Base-by-base conservation (phyloP, 2,888 invertebrate genomes). In the Idaea straminata region DNA sequence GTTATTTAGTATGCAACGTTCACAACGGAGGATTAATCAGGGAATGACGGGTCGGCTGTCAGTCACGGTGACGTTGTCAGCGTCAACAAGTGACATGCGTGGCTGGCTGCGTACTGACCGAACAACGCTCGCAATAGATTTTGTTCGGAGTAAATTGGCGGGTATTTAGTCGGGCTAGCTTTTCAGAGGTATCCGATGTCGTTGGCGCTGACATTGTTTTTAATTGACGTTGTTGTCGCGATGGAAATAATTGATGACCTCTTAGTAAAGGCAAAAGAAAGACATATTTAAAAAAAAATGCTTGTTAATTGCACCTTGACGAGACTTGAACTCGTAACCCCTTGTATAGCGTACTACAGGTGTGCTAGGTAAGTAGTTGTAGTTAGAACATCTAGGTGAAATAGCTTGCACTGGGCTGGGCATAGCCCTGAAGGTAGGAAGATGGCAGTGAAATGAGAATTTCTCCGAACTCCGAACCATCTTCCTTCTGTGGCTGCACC, bases 51-150 rank as follows among this genome's bases (percentile, higher is more conserved):
- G 64, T 62, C 62, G 63, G 57, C 70, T 72, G 75, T 72, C 74
- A 72, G 68, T 72, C 75, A 72, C 69, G 66, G 69, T 70, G 72
- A 69, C 73, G 66, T 61, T 70, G 72, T 66, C 72, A 66, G 38
- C 63, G 66, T 65, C 62, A 66, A 67, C 66, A 66, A 64, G 63
- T 66, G 63, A 64, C 63, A 61, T 65, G 57, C 66, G 64, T 59
- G 64, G 47, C 47, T 47, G 10, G 47, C 47, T 47, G 10, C 47
- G 47, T 47, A 13, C 47, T 47, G 47, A 13, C 47, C 47, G 47
- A 47, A 47, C 47, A 47, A 13, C 47, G 47, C 47, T 13, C 47
- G 47, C 25, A 25, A 47, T 47, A 47, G 47, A 47, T 47, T 47
- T 13, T 13, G 36, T 36, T 36, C 47, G 10, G 47, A 47, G 13